Percentiles rank a stretch among this genome's conserved stretches.
Evolutionary conservation across 2,797 vertebrate species (phyloP).

Genomic region (Ara ararauna): DNA sequence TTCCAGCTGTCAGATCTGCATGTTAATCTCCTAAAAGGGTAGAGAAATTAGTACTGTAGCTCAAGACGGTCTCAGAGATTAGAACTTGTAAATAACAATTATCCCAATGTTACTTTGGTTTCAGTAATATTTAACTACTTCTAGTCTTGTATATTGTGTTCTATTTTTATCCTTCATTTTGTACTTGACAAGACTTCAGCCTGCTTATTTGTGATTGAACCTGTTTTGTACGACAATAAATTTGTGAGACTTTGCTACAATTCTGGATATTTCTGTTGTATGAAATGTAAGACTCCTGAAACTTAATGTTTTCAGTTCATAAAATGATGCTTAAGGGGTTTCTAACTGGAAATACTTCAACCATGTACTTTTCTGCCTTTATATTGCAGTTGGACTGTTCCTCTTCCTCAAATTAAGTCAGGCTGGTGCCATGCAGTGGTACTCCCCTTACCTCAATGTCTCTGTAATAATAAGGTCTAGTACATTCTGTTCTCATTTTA

Average conservation of each 20-base stretch:
- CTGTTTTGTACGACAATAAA: constrained; percentile 38
- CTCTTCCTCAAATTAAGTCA: not conserved
- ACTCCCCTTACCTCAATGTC: not conserved
- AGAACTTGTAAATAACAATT: constrained; percentile 49
- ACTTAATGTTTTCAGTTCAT: not conserved
- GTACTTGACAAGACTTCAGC: constrained; percentile 56
- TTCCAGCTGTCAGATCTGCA: not conserved
- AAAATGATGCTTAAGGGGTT: not conserved
- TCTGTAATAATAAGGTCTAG: not conserved
- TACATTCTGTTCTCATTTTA: not conserved
- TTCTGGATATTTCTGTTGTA: not conserved
- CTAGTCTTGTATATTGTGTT: constrained; percentile 50
- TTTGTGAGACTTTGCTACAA: constrained; percentile 16
- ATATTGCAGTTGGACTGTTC: not conserved
- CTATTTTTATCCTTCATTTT: constrained; percentile 64
- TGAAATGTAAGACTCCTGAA: not conserved
- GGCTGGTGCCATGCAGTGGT: not conserved
- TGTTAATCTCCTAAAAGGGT: not conserved
- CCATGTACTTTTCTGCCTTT: not conserved
- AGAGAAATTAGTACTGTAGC: not conserved
- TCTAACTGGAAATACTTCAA: not conserved
- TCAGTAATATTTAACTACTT: constrained; percentile 53
- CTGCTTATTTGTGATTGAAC: constrained; percentile 27
- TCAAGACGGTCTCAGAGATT: not conserved
- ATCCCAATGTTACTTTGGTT: not conserved